phyloP scores from a whole-genome alignment of 2,888 invertebrate species.

The Prenolepis imparis region DNA sequence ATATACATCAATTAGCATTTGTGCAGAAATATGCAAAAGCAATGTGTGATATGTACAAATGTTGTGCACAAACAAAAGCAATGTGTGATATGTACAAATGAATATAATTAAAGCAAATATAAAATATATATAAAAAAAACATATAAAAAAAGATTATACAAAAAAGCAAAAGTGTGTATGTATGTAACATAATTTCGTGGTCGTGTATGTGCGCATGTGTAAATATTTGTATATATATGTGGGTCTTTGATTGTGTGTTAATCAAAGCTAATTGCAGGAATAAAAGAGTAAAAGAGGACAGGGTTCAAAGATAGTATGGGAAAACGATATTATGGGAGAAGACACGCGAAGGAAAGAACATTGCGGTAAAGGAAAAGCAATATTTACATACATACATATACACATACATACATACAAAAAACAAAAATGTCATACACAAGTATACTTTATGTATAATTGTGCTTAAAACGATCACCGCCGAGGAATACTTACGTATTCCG shows the following conservation, averaged over 20 bases:
- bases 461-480: background rate
- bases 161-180: background rate
- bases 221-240: background rate
- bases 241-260: background rate
- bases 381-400: background rate
- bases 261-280: background rate
- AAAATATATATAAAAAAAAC: background rate
- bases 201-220: background rate
- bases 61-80: background rate
- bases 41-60: background rate
- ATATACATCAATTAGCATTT: background rate
- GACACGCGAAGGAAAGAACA: background rate
- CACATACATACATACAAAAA: background rate
- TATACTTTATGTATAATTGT: background rate
- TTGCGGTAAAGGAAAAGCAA: background rate
- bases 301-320: too few relatives aligned
- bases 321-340: too few relatives aligned
- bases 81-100: background rate
- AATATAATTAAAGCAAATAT: background rate
- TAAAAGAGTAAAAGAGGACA: background rate
- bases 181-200: background rate
- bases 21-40: background rate
- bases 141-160: too few relatives aligned
- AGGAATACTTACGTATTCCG: conserved; percentile 84
- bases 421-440: background rate